Evolutionary conservation across 2,888 invertebrate genomes (phyloP).

Genomic region (Luffia ferchaultella): DNA sequence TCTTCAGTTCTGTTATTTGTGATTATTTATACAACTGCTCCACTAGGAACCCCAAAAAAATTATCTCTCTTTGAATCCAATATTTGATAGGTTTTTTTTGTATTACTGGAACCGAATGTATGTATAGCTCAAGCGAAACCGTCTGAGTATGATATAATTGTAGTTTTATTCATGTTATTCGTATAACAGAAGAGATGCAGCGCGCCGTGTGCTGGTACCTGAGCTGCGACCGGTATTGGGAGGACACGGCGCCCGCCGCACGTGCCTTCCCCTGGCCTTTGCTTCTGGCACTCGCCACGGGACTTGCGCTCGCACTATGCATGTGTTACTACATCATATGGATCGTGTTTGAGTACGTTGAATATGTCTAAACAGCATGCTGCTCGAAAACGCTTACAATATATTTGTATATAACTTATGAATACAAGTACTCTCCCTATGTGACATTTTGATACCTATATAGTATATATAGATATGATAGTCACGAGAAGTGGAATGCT

Average conservation of each 20-base stretch:
- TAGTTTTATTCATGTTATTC: too few species aligned
- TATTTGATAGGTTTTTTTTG: too few species aligned
- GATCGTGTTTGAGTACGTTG: conserved; percentile 89
- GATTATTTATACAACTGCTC: too few species aligned
- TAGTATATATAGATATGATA: too few species aligned
- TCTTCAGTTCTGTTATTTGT: too few species aligned
- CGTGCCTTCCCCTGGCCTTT: conserved; percentile 85
- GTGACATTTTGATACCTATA: neutral
- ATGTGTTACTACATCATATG: conserved; percentile 93
- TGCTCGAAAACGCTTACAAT: neutral
- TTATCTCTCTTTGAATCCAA: too few species aligned
- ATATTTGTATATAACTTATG: neutral
- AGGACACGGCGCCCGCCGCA: conserved; percentile 78
- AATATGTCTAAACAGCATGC: neutral
- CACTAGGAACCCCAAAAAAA: too few species aligned
- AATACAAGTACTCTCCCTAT: neutral
- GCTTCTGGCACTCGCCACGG: conserved; percentile 78
- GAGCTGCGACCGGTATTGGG: conserved; percentile 93
- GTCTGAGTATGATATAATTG: too few species aligned
- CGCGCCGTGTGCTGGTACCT: conserved; percentile 91
- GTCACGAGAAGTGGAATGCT: too few species aligned
- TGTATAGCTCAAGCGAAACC: too few species aligned
- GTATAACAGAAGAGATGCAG: conserved; percentile 85
- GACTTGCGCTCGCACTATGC: conserved; percentile 83
- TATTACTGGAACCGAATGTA: too few species aligned